Evolutionary conservation across 2,113 vertebrate genomes (phyloP).

Genomic region (Geothlypis trichas): DNA sequence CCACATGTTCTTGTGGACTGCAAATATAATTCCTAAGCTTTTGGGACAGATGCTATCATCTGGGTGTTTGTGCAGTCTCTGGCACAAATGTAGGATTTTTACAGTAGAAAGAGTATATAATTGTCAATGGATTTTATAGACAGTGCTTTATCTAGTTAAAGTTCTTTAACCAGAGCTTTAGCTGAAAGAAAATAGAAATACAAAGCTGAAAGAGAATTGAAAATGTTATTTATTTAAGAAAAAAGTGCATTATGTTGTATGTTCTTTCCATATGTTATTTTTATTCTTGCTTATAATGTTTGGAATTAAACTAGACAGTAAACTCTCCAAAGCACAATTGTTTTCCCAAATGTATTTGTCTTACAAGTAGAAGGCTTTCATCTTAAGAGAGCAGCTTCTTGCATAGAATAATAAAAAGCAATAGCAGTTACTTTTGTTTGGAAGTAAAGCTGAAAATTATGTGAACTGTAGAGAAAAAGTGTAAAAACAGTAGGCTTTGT

Average conservation of each 20-base stretch:
- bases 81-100: not conserved
- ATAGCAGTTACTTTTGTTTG: not conserved
- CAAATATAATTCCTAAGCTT: not conserved
- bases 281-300: not conserved
- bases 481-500: not conserved
- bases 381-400: not conserved
- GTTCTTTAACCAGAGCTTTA: not conserved
- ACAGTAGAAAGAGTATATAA: not conserved
- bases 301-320: slow-evolving; percentile 11
- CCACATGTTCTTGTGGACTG: fast-evolving
- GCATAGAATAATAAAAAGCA: not conserved
- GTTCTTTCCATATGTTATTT: not conserved
- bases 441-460: not conserved
- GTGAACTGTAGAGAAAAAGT: not conserved
- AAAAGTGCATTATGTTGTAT: not conserved
- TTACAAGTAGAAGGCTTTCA: not conserved
- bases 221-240: not conserved
- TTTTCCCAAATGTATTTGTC: not conserved
- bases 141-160: not conserved
- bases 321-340: not conserved
- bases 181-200: not conserved
- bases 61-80: not conserved
- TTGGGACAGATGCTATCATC: not conserved
- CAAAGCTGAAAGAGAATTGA: not conserved
- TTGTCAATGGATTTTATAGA: not conserved